These are phyloP conservation scores for Potamarius usumacintae DNA, from an alignment of 2,113 vertebrate genomes.

Conservation along the genomic window DNA sequence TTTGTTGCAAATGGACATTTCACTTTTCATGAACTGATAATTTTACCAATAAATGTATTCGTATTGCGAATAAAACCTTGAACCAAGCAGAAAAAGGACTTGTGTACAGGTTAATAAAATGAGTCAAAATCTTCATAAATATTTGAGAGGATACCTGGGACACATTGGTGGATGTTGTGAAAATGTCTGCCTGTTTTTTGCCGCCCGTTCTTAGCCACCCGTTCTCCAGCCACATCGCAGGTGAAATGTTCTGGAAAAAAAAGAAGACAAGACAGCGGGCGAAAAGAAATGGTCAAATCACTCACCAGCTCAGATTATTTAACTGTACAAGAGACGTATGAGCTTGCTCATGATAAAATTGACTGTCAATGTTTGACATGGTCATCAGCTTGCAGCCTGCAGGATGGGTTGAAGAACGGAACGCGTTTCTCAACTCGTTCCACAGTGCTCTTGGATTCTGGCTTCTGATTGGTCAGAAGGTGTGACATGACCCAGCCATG, in stretches of 20 bases:
- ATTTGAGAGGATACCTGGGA: conserved; percentile 59
- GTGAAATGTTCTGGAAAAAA: conserved; percentile 59
- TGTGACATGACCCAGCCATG: background rate
- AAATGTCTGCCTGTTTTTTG: conserved; percentile 33
- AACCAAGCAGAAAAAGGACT: background rate
- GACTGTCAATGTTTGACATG: background rate
- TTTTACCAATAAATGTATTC: no score
- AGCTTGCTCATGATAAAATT: background rate
- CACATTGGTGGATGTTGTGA: conserved; percentile 60
- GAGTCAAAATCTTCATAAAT: no score
- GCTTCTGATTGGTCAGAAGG: background rate
- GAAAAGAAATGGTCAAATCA: background rate
- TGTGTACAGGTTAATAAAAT: background rate
- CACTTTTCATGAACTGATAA: background rate
- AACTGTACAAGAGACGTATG: background rate
- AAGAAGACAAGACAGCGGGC: no score
- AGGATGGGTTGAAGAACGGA: no score
- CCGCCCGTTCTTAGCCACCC: conserved; percentile 68
- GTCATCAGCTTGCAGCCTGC: background rate
- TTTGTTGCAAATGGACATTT: background rate
- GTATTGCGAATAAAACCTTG: background rate
- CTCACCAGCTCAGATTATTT: background rate
- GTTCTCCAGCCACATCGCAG: conserved; percentile 62
- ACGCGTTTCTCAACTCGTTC: no score
- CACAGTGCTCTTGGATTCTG: background rate